phyloP scores from a whole-genome alignment of 1,140 invertebrate genomes.

The Holotrichia oblita region DNA sequence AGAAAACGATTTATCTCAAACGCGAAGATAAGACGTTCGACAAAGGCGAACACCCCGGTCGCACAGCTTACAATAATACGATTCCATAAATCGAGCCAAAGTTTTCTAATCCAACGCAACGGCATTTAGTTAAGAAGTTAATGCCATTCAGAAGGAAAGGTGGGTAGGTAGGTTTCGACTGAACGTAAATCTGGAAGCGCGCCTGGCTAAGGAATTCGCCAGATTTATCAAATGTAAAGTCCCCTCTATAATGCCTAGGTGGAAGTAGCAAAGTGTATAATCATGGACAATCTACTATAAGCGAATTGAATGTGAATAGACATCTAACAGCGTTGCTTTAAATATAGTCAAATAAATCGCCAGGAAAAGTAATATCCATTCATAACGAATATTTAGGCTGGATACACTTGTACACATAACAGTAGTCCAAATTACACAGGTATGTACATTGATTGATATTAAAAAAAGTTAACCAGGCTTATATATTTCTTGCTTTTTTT shows the following conservation, averaged over 20 bases:
- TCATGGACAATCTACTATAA: background rate
- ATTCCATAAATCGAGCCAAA: conserved; percentile 28
- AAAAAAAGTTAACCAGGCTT: too few relatives aligned
- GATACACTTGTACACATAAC: too few relatives aligned
- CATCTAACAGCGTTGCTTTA: too few relatives aligned
- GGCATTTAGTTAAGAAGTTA: conserved; percentile 31
- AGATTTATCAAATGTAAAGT: conserved; percentile 7
- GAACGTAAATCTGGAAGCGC: conserved; percentile 16
- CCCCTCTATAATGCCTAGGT: background rate
- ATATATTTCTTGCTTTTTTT: too few relatives aligned
- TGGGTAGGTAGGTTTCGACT: background rate
- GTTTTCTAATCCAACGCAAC: conserved; percentile 32
- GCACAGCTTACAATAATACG: conserved; percentile 24
- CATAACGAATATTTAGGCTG: too few relatives aligned
- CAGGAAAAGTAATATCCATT: too few relatives aligned
- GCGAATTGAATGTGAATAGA: too few relatives aligned
- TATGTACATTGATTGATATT: too few relatives aligned
- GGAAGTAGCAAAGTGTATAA: background rate
- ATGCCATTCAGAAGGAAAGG: conserved; percentile 17
- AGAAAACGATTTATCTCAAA: conserved; percentile 28
- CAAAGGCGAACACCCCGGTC: conserved; percentile 18
- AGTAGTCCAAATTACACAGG: too few relatives aligned
- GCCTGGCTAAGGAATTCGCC: background rate
- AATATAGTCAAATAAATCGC: too few relatives aligned
- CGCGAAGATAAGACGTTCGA: conserved; percentile 9